Conservation (phyloP, 1,140 invertebrate genomes). For the Drosophila pseudoananassae region DNA sequence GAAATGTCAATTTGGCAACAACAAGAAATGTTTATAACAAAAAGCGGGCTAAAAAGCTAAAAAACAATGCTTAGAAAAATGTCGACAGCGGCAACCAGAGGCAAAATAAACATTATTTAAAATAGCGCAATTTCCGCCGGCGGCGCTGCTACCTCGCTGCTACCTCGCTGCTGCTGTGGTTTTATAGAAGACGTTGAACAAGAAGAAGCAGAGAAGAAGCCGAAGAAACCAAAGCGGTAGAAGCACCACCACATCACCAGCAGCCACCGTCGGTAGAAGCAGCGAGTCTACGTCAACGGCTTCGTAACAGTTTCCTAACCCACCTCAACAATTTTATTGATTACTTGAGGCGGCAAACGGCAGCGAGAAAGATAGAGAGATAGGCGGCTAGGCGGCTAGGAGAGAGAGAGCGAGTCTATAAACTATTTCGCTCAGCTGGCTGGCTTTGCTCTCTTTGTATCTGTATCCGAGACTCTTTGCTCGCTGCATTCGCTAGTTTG, state of each 20-base stretch:
- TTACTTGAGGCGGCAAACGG: constrained; percentile 80
- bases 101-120: constrained; percentile 83
- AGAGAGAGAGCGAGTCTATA: constrained; percentile 34
- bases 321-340: constrained; percentile 84
- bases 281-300: constrained; percentile 52
- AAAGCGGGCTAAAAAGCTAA: constrained; percentile 28
- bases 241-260: constrained; percentile 17
- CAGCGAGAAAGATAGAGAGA: constrained; percentile 26
- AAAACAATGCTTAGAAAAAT: constrained; percentile 33
- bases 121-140: constrained; percentile 82
- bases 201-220: constrained; percentile 17
- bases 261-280: too few relatives aligned
- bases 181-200: constrained; percentile 38
- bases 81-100: constrained; percentile 15
- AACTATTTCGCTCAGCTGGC: constrained; percentile 64
- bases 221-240: constrained; percentile 10
- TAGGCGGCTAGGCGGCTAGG: constrained; percentile 6
- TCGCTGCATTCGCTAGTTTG: constrained; percentile 57
- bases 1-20: constrained; percentile 80
- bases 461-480: constrained; percentile 10
- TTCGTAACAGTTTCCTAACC: constrained; percentile 84
- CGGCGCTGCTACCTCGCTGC: constrained; percentile 31
- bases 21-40: constrained; percentile 64
- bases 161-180: constrained; percentile 12
- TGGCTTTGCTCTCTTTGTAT: constrained; percentile 35